Evolutionary conservation across 2,888 invertebrate species (phyloP).

Genomic region (Xestia c-nigrum): DNA sequence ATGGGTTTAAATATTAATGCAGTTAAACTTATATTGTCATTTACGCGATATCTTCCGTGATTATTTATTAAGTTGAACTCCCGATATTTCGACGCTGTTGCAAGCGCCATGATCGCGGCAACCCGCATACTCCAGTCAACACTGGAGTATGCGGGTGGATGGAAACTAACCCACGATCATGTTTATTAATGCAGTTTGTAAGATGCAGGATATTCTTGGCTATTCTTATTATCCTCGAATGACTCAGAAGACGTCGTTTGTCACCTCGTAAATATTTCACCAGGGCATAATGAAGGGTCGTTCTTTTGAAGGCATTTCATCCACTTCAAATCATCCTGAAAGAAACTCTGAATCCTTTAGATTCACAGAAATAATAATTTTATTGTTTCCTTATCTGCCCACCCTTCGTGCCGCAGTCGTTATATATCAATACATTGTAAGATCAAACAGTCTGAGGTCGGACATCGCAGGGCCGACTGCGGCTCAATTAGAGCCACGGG

Average conservation of each 20-base stretch:
- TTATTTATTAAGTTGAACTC: too few species aligned
- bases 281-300: background rate
- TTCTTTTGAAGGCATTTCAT: background rate
- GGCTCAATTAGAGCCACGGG: conserved; percentile 61
- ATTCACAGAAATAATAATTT: background rate
- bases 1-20: background rate
- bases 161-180: too few species aligned
- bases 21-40: too few species aligned
- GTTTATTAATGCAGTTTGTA: background rate
- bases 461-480: conserved; percentile 24
- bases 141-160: too few species aligned
- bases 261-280: background rate
- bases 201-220: background rate
- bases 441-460: conserved; percentile 53
- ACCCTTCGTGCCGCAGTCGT: background rate
- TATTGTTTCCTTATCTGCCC: conserved; percentile 11
- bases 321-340: background rate
- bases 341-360: background rate
- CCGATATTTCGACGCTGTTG: too few species aligned
- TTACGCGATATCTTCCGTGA: too few species aligned
- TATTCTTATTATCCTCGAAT: background rate
- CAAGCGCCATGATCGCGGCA: too few species aligned
- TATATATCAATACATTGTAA: conserved; percentile 49
- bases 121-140: too few species aligned
- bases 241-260: background rate